phyloP scores from a whole-genome alignment of 2,113 vertebrate genomes.

The Psilopogon haemacephalus region DNA sequence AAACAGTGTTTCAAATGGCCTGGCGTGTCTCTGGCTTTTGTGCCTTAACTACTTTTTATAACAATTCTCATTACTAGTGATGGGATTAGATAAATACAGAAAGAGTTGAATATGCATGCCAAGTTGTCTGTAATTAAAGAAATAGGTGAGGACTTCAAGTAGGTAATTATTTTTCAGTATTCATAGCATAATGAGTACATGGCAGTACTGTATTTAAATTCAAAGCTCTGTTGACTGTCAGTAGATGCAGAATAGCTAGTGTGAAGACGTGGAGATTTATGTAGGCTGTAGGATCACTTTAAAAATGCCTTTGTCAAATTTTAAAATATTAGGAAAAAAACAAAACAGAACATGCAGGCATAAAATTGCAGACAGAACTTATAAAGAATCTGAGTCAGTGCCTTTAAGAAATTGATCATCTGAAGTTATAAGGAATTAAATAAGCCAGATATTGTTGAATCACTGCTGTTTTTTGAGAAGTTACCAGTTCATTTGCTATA shows the following conservation, averaged over 20 bases:
- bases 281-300: not conserved
- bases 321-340: not conserved
- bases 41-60: constrained; percentile 28
- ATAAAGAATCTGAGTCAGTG: not conserved
- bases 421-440: constrained; percentile 72
- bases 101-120: not conserved
- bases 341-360: not conserved
- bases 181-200: not conserved
- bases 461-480: constrained; percentile 82
- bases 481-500: constrained; percentile 99
- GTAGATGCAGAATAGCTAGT: not conserved
- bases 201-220: not conserved
- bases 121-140: constrained; percentile 31
- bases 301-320: not conserved
- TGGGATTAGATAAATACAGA: constrained; percentile 42
- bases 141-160: not conserved
- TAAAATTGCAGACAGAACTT: not conserved
- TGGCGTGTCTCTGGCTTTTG: constrained; percentile 53
- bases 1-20: constrained; percentile 65
- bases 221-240: not conserved
- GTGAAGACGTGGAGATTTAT: not conserved
- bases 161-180: not conserved
- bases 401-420: constrained; percentile 56
- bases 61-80: constrained; percentile 27
- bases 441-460: constrained; percentile 79